Evolutionary conservation across 2,888 invertebrate species (phyloP).

Genomic region (Cenopis cana): DNA sequence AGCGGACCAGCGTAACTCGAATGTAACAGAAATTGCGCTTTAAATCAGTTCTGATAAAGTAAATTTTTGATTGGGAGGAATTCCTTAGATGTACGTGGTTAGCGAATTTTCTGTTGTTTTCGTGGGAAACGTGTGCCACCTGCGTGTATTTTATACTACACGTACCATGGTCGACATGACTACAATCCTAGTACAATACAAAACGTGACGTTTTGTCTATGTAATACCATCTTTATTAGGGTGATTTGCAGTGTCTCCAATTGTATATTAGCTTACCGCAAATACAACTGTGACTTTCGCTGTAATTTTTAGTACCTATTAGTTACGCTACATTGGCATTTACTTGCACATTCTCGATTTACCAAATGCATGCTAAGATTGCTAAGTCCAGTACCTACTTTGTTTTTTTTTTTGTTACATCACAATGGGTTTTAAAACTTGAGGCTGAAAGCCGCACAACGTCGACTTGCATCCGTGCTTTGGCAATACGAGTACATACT

Average conservation of each 20-base stretch:
- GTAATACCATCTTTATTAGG: background rate
- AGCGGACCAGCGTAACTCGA: background rate
- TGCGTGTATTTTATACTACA: constrained; percentile 41
- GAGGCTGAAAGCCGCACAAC: background rate
- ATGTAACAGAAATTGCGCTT: background rate
- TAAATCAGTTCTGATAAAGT: background rate
- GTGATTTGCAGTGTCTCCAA: background rate
- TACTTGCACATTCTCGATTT: constrained; percentile 16
- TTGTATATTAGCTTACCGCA: constrained; percentile 21
- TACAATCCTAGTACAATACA: background rate
- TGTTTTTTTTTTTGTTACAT: constrained; percentile 4
- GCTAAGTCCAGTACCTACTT: too few species aligned
- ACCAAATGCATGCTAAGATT: constrained; percentile 5
- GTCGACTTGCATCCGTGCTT: background rate
- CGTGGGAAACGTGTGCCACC: constrained; percentile 56
- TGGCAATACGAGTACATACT: background rate
- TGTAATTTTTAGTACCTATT: constrained; percentile 22
- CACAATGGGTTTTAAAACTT: background rate
- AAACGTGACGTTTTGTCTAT: background rate
- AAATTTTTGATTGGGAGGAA: background rate
- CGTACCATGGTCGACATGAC: background rate
- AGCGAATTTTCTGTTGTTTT: constrained; percentile 32
- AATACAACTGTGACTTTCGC: constrained; percentile 29
- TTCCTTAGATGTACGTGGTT: background rate
- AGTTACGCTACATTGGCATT: constrained; percentile 28